These are phyloP conservation scores for Nasonia longicornis DNA, from an alignment of 1,140 invertebrate genomes.

Conservation along the genomic window DNA sequence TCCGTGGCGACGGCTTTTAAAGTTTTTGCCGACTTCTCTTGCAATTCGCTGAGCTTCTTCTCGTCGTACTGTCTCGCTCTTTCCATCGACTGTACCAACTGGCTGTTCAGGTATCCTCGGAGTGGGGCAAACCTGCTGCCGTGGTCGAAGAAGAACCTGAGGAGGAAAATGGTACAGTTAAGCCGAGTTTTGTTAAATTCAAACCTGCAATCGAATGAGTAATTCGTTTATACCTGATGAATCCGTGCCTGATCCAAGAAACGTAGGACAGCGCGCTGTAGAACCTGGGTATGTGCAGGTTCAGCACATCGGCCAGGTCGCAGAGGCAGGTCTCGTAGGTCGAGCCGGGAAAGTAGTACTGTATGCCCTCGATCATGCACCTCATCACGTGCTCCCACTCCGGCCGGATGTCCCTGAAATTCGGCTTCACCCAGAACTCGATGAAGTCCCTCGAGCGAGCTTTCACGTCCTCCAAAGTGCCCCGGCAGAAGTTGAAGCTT, in stretches of 20 bases:
- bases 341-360: constrained; percentile 56
- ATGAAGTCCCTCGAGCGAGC: constrained; percentile 63
- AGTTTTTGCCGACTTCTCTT: constrained; percentile 37
- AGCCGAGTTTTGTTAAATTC: too few species aligned
- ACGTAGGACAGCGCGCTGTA: constrained; percentile 54
- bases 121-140: constrained; percentile 44
- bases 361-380: constrained; percentile 60
- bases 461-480: constrained; percentile 63
- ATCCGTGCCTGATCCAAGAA: constrained; percentile 47
- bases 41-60: constrained; percentile 33
- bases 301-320: constrained; percentile 57
- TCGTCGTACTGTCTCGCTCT: constrained; percentile 43
- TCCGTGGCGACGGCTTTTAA: not conserved
- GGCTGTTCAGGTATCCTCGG: constrained; percentile 43
- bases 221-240: constrained; percentile 42
- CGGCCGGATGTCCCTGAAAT: constrained; percentile 56
- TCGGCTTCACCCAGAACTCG: constrained; percentile 61
- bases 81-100: constrained; percentile 38
- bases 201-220: not conserved
- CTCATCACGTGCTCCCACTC: constrained; percentile 68
- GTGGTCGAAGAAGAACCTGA: constrained; percentile 41
- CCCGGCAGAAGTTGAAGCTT: constrained; percentile 72
- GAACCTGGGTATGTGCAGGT: constrained; percentile 56
- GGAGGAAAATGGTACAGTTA: not conserved
- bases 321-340: constrained; percentile 57